Percentiles rank a stretch among this genome's conserved stretches.
phyloP scores from a whole-genome alignment of 2,797 vertebrate species.

The Hydrocynus forskahlii region DNA sequence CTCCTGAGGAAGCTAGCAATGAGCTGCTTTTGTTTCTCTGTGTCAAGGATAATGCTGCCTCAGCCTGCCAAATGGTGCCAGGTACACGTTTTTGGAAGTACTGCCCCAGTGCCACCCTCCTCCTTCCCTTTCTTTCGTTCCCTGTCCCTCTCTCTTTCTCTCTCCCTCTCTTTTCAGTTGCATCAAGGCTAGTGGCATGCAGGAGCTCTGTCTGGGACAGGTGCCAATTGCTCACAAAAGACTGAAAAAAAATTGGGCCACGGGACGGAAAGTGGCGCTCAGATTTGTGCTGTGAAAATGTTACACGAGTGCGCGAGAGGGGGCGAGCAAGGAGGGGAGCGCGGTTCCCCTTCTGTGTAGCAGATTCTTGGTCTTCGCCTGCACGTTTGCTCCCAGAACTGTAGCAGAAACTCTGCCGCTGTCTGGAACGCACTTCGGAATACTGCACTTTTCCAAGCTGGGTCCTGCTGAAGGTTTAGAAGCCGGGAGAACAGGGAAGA shows the following conservation, averaged over 20 bases:
- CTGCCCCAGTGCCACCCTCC: slow-evolving; percentile 60
- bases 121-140: slow-evolving; percentile 51
- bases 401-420: slow-evolving; percentile 2
- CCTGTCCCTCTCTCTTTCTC: slow-evolving; percentile 31
- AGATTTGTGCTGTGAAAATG: slow-evolving; percentile 49
- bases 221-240: slow-evolving; percentile 92
- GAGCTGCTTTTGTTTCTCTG: slow-evolving; percentile 51
- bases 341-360: slow-evolving; percentile 13
- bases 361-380: slow-evolving; percentile 6
- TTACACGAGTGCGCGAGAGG: slow-evolving; percentile 41
- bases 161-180: slow-evolving; percentile 56
- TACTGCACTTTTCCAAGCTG: slow-evolving; percentile 11
- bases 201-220: slow-evolving; percentile 88
- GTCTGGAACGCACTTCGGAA: slow-evolving; percentile 10
- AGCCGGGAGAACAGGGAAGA: slow-evolving; percentile 14
- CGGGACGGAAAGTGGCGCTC: slow-evolving; percentile 17
- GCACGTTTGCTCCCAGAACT: slow-evolving; percentile 8
- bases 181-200: slow-evolving; percentile 67
- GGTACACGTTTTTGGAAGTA: slow-evolving; percentile 57
- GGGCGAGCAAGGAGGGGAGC: slow-evolving; percentile 28
- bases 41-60: slow-evolving; percentile 45
- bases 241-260: slow-evolving; percentile 72
- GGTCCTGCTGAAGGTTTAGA: slow-evolving; percentile 30
- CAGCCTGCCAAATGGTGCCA: slow-evolving; percentile 30
- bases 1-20: neutral